Base-by-base conservation (phyloP, 1,140 invertebrate genomes). In the Trichonephila clavipes region DNA sequence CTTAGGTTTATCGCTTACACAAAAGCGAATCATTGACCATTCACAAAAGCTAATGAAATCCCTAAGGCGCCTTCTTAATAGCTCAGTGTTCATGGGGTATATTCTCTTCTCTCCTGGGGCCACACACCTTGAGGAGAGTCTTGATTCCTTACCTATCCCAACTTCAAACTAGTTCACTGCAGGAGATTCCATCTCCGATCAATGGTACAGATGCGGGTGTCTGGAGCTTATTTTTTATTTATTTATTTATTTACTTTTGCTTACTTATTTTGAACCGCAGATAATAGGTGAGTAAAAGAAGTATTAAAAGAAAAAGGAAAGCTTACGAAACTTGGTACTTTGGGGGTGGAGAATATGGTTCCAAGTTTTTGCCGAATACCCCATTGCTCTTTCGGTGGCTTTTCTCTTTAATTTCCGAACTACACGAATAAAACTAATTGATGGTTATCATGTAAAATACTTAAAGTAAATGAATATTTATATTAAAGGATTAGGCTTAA, bases 21-120 rank as follows among this genome's bases (percentile, higher is more conserved):
- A 88, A 88, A 51, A 88, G 59, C 44, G 59, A 88, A 88, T 59
- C 59, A 66, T 59, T 85, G 24, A 24, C 28, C 59, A 66, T 66
- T 14, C 59, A 66, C 86, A 88, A 88, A 88, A 88, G 86, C 62
- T 19, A 88, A 69, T 88, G 59, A 88, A 88, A 88, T 66, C 86
- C 34, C 59, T 34, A 66, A 66, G 86, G n/a, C 62, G 62, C 61
- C 86, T 88, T 88, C 86, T 88, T 88, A 88, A 88, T 88, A 88
- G 86, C 86, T 88, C 61, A 88, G 61, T 88, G 62, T 40, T 21
- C 86, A 44, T 64, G 62, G 62, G 40, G 86, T 66, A 14, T 19
- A 44, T 8, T 21, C 44, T 16, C 8, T 58, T 2, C 86, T 66
- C 86, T 88, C 62, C 16, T 88, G 61, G 86, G 86, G 86, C 86